Base-by-base conservation (phyloP, 2,888 invertebrate genomes). In the Drosophila cognata region DNA sequence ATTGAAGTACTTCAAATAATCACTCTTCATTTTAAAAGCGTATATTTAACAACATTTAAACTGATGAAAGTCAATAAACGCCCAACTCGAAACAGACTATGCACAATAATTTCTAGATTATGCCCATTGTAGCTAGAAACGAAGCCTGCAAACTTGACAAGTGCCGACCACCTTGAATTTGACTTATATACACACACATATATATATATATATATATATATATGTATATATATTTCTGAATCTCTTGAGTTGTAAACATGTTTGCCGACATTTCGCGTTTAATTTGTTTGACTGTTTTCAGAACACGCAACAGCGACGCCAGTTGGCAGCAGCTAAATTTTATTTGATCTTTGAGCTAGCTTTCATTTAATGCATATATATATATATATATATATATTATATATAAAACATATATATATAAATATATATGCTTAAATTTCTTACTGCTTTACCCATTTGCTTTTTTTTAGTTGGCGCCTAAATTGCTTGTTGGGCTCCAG, bases 121-220 rank as follows among this genome's bases (percentile, higher is more conserved):
- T 52, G n/a, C 62, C 60, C 67, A 68, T 55, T 63, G 65, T 71
- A 16, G 33, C 21, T 16, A 16, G 6, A 36, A 62, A 58, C 41
- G 35, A 51, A 29, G 35, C 13, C 35, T 21, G 41, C 50, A 52
- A 52, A 50, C n/a, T 81, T 78, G 81, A 84, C 78, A 74, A 76
- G 75, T 78, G 31, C 71, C 74, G 88, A 87, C 84, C 85, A 89
- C 84, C 88, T 84, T 63, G 88, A 74, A 59, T 79, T 84, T 79
- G 63, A 76, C 74, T 89, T 78, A 84, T 70, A 69, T 60, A 68
- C 21, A 16, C 4, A n/a, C 21, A 6, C 1, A 31, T 0, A 31
- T 31, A 31, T 31, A 31, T 10, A 31, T 31, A 31, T 0, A 33
- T 36, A 13, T 36, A 16, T 2, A 35, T 16, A 36, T 16, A 36